Base-by-base conservation (phyloP, 2,797 vertebrate species). In the Bryconaethiops microstoma region DNA sequence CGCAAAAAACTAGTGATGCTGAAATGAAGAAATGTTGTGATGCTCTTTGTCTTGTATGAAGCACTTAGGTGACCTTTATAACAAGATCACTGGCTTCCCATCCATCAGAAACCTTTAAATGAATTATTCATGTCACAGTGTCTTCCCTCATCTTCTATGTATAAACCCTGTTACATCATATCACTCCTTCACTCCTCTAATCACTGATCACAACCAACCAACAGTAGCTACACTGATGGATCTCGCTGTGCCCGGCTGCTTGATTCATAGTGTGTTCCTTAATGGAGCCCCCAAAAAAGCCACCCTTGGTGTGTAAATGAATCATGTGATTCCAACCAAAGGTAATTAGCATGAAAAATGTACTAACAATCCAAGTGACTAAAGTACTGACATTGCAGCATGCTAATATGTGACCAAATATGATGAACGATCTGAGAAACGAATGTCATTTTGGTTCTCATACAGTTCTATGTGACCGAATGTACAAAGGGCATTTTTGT, bases 261-360 rank as follows among this genome's bases (percentile, higher is more conserved):
- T 83, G 81, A 86, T 85, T 85, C 83, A 84, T 85, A 79, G 77
- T 52, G 55, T 69, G 29, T 68, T 77, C 64, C 19, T 84, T 85
- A 82, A 88, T 84, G 82, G 78, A 85, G 78, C 84, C 79, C 13
- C 76, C 45, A 65, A 81, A 79, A 79, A 82, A 80, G 82, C 73
- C 52, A 82, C 75, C 68, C 72, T 84, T 74, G 86, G 86, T 90
- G 87, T 70, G 82, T 87, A 85, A 83, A 85, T 89, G 84, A 86
- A 87, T 83, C 80, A 82, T 82, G 85, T 83, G 84, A 82, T 79
- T 72, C 71, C 65, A 80, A 77, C 70, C 79, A 78, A 70, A 80
- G 68, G 73, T 80, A 81, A 85, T 86, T 84, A 82, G 73, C 80
- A 82, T 86, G 81, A 82, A 85, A 86, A 84, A 87, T 65, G 71